Evolutionary conservation across 2,113 vertebrate species (phyloP).

Genomic region (Syngnathus floridae): DNA sequence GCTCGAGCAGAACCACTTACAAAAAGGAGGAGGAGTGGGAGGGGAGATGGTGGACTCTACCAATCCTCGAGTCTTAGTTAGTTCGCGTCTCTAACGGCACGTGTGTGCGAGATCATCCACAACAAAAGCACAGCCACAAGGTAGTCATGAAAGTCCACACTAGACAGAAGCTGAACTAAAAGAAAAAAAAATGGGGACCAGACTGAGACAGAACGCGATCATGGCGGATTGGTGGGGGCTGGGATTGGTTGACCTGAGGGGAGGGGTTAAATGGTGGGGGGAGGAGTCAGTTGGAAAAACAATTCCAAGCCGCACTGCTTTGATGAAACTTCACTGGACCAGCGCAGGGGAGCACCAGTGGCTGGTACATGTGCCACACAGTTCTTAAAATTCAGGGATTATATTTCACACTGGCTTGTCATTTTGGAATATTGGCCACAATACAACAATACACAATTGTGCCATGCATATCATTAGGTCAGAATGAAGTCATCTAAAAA

Average conservation of each 20-base stretch:
- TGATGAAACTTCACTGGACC: neutral
- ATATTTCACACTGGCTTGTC: neutral
- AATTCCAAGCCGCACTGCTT: neutral
- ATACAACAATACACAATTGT: neutral
- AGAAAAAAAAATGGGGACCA: constrained; percentile 9
- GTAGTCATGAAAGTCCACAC: constrained; percentile 23
- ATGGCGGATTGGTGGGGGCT: constrained; percentile 27
- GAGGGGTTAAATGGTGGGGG: constrained; percentile 34
- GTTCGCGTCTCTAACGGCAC: neutral
- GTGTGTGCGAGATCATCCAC: neutral
- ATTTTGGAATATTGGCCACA: neutral
- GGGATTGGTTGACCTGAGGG: constrained; percentile 18
- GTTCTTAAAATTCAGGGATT: neutral
- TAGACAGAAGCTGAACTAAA: constrained; percentile 8
- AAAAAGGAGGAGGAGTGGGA: neutral
- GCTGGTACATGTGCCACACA: neutral
- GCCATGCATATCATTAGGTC: neutral
- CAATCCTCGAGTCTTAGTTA: constrained; percentile 1
- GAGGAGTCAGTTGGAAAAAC: constrained; percentile 41
- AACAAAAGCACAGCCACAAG: constrained; percentile 16
- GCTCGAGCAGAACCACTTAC: neutral
- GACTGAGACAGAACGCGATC: constrained; percentile 32
- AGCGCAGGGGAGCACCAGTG: neutral
- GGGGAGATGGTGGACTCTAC: neutral
- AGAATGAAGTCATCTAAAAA: neutral